phyloP scores from a whole-genome alignment of 2,888 invertebrate species.

The Dicyrtoma fusca region DNA sequence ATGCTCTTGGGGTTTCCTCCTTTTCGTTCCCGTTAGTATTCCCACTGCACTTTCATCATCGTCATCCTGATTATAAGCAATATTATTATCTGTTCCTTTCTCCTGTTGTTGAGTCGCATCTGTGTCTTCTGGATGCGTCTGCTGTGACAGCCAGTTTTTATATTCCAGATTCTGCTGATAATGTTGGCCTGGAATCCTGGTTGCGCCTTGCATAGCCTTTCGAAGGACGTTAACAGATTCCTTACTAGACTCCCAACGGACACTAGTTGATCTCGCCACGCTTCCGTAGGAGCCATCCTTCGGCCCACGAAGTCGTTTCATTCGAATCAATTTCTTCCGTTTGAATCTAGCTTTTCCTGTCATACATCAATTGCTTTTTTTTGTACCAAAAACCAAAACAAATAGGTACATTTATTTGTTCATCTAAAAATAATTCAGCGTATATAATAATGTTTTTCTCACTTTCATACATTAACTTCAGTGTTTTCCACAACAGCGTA shows the following conservation, averaged over 20 bases:
- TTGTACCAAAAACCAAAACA: neutral
- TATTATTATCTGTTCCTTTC: neutral
- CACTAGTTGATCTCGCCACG: too few species aligned
- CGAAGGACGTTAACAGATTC: too few species aligned
- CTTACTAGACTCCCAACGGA: too few species aligned
- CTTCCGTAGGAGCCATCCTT: too few species aligned
- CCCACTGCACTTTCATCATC: neutral
- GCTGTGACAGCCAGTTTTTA: too few species aligned
- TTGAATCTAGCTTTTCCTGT: neutral
- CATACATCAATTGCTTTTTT: too few species aligned
- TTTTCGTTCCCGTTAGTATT: constrained; percentile 19
- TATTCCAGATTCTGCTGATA: too few species aligned
- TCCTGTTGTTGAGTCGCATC: neutral
- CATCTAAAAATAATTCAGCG: neutral
- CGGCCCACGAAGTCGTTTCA: too few species aligned
- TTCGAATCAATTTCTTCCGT: neutral
- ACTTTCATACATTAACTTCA: constrained; percentile 8
- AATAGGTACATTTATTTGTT: neutral
- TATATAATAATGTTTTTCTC: constrained; percentile 1
- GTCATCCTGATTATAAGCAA: too few species aligned
- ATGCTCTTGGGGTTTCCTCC: constrained; percentile 4
- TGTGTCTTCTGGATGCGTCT: too few species aligned
- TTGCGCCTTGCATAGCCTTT: too few species aligned
- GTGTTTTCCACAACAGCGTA: neutral
- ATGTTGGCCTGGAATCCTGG: too few species aligned